A percentile compares a stretch with the other conserved stretches of the same genome.
Conservation (phyloP, 2,888 invertebrate species). For the Schizaphis graminum region DNA sequence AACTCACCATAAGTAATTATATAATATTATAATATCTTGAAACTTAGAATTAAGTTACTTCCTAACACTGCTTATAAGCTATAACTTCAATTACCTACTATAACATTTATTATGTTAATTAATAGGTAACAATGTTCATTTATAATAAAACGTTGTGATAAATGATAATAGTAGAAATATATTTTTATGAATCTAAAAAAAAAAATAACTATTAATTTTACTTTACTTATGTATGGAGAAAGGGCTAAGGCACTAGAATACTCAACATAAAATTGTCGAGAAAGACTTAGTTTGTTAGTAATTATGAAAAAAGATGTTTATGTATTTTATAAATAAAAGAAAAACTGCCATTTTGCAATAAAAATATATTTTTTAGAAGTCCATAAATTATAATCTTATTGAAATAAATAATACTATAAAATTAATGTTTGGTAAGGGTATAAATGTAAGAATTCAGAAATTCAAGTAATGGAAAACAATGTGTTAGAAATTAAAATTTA, state of each 20-base stretch:
- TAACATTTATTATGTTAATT: too few relatives aligned
- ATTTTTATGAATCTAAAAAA: too few relatives aligned
- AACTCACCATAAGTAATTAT: too few relatives aligned
- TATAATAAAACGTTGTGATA: too few relatives aligned
- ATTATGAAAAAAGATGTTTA: not conserved
- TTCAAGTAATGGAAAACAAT: not conserved
- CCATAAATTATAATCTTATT: not conserved
- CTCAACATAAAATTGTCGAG: not conserved
- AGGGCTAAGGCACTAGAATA: not conserved
- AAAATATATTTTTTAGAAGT: not conserved
- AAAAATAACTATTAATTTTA: too few relatives aligned
- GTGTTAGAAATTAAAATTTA: not conserved
- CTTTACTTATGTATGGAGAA: too few relatives aligned
- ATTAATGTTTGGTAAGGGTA: not conserved
- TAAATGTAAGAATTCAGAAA: not conserved
- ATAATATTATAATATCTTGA: too few relatives aligned
- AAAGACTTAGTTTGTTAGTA: not conserved
- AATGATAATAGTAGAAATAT: too few relatives aligned
- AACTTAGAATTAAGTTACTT: too few relatives aligned
- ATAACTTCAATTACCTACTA: too few relatives aligned
- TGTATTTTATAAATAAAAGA: not conserved
- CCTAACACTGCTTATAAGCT: too few relatives aligned
- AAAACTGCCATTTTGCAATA: not conserved
- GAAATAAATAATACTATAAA: constrained; percentile 3
- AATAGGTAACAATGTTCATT: too few relatives aligned